phyloP scores from a whole-genome alignment of 2,888 invertebrate genomes.

The Neelides folsomi region DNA sequence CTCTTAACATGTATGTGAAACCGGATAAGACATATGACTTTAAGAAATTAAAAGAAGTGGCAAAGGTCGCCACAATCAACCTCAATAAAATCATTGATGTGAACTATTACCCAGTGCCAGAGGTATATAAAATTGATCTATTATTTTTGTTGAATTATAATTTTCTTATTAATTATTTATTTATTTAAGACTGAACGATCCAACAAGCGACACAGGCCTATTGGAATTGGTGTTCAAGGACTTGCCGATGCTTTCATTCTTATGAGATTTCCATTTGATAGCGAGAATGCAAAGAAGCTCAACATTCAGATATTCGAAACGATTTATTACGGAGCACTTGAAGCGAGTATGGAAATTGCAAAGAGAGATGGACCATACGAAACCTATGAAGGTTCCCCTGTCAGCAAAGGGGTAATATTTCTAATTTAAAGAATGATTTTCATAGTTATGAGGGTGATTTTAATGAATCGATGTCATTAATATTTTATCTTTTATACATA shows the following conservation, averaged over 20 bases:
- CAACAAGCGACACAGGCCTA: constrained; percentile 59
- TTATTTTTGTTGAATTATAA: constrained; percentile 3
- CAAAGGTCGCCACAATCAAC: constrained; percentile 77
- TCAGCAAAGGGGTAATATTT: constrained; percentile 64
- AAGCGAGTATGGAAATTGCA: constrained; percentile 89
- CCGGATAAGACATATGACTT: constrained; percentile 73
- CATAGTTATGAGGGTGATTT: background rate
- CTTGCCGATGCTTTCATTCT: constrained; percentile 91
- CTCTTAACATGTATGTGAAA: constrained; percentile 84
- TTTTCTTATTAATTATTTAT: constrained; percentile 1
- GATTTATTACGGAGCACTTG: constrained; percentile 89
- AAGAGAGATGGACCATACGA: constrained; percentile 72
- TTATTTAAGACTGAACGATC: constrained; percentile 47
- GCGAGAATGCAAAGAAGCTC: constrained; percentile 64
- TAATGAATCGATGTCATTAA: background rate
- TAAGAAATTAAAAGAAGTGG: constrained; percentile 65
- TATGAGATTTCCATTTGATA: constrained; percentile 86
- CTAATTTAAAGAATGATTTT: background rate
- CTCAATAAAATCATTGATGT: constrained; percentile 94
- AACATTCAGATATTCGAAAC: constrained; percentile 97
- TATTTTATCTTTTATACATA: constrained; percentile 34
- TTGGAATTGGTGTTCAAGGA: constrained; percentile 89
- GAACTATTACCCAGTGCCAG: constrained; percentile 86
- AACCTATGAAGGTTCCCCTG: constrained; percentile 81
- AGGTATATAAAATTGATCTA: constrained; percentile 45